Evolutionary conservation across 2,888 invertebrate genomes (phyloP).

Genomic region (Synergus umbraculus): DNA sequence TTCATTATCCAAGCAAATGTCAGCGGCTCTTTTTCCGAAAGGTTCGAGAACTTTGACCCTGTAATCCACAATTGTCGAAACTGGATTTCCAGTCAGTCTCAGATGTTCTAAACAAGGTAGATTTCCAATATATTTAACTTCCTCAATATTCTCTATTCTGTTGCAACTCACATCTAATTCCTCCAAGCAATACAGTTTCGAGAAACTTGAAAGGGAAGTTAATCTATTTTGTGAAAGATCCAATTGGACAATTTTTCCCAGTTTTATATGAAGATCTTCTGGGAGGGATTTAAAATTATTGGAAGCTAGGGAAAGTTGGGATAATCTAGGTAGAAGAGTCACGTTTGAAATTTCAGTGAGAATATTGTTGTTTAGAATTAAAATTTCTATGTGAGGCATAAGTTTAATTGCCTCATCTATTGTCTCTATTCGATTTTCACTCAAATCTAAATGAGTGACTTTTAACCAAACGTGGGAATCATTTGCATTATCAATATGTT

Average conservation of each 20-base stretch:
- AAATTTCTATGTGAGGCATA: slow-evolving; percentile 84
- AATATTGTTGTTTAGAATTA: slow-evolving; percentile 89
- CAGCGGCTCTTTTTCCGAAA: slow-evolving; percentile 89
- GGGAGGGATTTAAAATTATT: slow-evolving; percentile 87
- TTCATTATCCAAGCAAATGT: slow-evolving; percentile 93
- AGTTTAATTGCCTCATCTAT: slow-evolving; percentile 91
- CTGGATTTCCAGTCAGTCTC: slow-evolving; percentile 92
- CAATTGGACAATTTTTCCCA: slow-evolving; percentile 92
- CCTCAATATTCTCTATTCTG: slow-evolving; percentile 87
- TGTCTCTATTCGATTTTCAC: slow-evolving; percentile 86
- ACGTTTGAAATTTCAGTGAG: slow-evolving; percentile 87
- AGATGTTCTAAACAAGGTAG: slow-evolving; percentile 93
- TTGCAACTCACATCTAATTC: slow-evolving; percentile 93
- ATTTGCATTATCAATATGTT: slow-evolving; percentile 78
- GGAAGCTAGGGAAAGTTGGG: slow-evolving; percentile 85
- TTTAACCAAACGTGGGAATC: slow-evolving; percentile 84
- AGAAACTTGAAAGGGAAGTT: slow-evolving; percentile 84
- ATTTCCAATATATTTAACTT: slow-evolving; percentile 88
- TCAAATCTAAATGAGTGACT: slow-evolving; percentile 86
- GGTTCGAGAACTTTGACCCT: slow-evolving; percentile 92
- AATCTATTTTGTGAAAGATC: slow-evolving; percentile 92
- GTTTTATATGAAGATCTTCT: slow-evolving; percentile 88
- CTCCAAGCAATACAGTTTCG: slow-evolving; percentile 91
- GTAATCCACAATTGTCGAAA: slow-evolving; percentile 92
- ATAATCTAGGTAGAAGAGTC: slow-evolving; percentile 87